Conservation (phyloP, 2,113 vertebrate species). For the Rhombomys opimus region DNA sequence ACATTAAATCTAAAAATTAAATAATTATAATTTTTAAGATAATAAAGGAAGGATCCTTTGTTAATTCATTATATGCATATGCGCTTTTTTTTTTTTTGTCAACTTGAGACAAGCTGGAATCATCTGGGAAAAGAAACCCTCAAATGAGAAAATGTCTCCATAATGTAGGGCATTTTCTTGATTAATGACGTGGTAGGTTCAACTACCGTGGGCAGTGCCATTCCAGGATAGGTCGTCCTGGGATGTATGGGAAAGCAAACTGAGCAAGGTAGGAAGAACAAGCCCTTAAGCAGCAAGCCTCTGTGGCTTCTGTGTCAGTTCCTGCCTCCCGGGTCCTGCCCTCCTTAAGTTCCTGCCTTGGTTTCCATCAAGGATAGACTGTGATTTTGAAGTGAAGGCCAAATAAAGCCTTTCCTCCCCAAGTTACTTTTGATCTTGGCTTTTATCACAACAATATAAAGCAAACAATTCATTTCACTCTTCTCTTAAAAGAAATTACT, state of each 20-base stretch:
- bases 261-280: not conserved
- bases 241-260: not conserved
- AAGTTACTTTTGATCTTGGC: too few species aligned
- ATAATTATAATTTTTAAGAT: not conserved
- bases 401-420: not conserved
- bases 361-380: not conserved
- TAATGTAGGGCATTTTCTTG: not conserved
- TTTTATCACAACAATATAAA: not conserved
- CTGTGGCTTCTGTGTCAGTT: too few species aligned
- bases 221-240: not conserved
- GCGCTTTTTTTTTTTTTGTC: not conserved
- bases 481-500: not conserved
- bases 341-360: not conserved
- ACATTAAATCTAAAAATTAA: not conserved
- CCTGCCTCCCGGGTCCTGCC: not conserved
- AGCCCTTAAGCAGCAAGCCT: not conserved
- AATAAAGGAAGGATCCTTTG: not conserved
- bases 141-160: not conserved
- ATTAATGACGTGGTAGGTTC: not conserved
- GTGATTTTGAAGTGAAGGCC: not conserved
- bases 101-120: not conserved
- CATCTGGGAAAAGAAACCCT: not conserved
- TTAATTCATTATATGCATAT: not conserved
- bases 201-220: not conserved
- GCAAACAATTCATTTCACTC: not conserved